A percentile compares a stretch with the other conserved stretches of the same genome.
Evolutionary conservation across 2,113 vertebrate species (phyloP).

Genomic region (Stictonetta naevosa): DNA sequence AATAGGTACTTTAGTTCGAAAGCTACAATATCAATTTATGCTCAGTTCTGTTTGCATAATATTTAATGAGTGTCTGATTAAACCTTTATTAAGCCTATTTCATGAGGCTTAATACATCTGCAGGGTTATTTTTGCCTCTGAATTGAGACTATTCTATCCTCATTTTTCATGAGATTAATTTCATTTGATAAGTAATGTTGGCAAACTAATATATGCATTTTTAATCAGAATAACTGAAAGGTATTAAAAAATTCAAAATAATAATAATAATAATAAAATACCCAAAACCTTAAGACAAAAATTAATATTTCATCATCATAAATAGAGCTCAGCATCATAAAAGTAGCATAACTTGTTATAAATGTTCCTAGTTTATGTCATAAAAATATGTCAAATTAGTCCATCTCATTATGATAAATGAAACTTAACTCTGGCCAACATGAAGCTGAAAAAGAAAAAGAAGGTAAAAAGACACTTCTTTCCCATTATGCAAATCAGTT

Average conservation of each 20-base stretch:
- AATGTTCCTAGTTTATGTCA: not conserved
- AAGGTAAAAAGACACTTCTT: not conserved
- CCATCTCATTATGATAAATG: not conserved
- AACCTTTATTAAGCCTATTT: slow-evolving; percentile 30
- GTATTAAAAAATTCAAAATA: not conserved
- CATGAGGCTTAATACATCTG: not conserved
- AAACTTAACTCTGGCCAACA: not conserved
- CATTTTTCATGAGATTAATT: not conserved
- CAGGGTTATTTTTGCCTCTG: not conserved
- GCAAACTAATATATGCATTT: not conserved
- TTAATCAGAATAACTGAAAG: not conserved
- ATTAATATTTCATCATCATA: not conserved
- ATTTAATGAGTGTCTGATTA: slow-evolving; percentile 1
- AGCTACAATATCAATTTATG: not conserved
- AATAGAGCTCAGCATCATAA: not conserved
- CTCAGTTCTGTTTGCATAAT: not conserved
- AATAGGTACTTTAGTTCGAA: not conserved
- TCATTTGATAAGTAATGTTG: not conserved
- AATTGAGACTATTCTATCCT: not conserved
- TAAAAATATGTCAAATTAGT: not conserved
- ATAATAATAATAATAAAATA: not conserved
- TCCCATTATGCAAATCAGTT: not conserved
- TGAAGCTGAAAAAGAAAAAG: not conserved
- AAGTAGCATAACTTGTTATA: not conserved
- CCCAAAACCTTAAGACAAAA: not conserved